These are phyloP conservation scores for Limonius californicus DNA, from an alignment of 1,140 invertebrate species.

Conservation along the genomic window DNA sequence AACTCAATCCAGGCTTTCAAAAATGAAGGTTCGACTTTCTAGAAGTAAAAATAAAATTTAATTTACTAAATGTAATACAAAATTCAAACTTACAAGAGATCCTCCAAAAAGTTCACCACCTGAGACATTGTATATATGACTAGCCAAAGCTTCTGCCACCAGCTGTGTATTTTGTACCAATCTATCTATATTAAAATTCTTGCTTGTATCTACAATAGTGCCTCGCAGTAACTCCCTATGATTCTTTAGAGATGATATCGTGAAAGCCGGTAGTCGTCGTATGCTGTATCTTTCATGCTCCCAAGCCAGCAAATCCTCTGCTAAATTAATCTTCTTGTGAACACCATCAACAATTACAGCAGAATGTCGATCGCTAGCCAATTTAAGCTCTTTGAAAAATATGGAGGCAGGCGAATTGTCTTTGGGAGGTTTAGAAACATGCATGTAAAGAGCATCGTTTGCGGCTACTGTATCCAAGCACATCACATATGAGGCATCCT, in stretches of 20 bases:
- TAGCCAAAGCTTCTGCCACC: constrained; percentile 78
- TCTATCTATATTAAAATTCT: constrained; percentile 57
- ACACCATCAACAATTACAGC: constrained; percentile 69
- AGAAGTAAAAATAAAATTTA: constrained; percentile 26
- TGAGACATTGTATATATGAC: constrained; percentile 80
- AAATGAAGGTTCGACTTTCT: constrained; percentile 70
- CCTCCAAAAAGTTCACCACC: constrained; percentile 64
- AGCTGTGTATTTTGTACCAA: constrained; percentile 69
- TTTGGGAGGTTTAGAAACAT: constrained; percentile 95
- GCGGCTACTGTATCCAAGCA: constrained; percentile 85
- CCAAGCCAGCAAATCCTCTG: constrained; percentile 87
- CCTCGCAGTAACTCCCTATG: constrained; percentile 56
- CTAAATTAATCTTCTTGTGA: constrained; percentile 98
- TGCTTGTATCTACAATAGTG: constrained; percentile 61
- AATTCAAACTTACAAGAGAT: constrained; percentile 67
- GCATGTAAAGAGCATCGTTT: constrained; percentile 70
- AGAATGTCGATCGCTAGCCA: constrained; percentile 50
- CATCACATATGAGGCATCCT: constrained; percentile 85
- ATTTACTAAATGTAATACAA: not conserved
- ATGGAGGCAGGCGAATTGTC: constrained; percentile 70
- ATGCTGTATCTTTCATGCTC: constrained; percentile 97
- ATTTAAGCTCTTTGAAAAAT: constrained; percentile 69
- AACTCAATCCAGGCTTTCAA: constrained; percentile 72
- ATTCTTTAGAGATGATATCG: constrained; percentile 74
- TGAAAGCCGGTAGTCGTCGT: constrained; percentile 84